Conservation (phyloP, 2,888 invertebrate genomes). For the Dicranocentrus wangi region DNA sequence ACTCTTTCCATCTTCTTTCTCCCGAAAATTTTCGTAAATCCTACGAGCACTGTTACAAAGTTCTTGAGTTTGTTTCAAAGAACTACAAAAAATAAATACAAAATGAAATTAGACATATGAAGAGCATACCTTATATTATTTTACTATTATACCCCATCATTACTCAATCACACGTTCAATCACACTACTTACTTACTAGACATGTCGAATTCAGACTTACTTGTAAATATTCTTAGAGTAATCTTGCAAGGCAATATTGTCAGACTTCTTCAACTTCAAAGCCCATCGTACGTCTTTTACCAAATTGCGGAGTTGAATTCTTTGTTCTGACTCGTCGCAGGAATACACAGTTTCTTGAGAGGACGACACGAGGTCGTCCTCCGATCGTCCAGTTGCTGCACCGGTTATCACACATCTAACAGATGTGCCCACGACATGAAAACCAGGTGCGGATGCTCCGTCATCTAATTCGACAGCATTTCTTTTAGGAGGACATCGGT, state of each 20-base stretch:
- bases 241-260: not conserved
- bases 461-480: no score
- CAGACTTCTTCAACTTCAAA: slow-evolving; percentile 1
- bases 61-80: not conserved
- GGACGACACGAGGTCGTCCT: slow-evolving; percentile 14
- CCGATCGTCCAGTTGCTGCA: not conserved
- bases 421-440: no score
- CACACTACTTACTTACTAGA: no score
- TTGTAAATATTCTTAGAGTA: not conserved
- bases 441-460: no score
- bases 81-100: slow-evolving; percentile 6
- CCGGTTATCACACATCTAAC: no score
- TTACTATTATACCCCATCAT: no score
- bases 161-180: not conserved
- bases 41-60: not conserved
- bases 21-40: not conserved
- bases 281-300: not conserved
- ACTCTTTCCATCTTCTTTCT: slow-evolving; percentile 2
- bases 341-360: slow-evolving; percentile 30
- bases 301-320: not conserved
- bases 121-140: no score
- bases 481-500: no score
- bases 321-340: not conserved
- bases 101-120: not conserved
- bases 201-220: no score